Evolutionary conservation across 2,888 invertebrate genomes (phyloP).

Genomic region (Pycnomerus fuliginosus): DNA sequence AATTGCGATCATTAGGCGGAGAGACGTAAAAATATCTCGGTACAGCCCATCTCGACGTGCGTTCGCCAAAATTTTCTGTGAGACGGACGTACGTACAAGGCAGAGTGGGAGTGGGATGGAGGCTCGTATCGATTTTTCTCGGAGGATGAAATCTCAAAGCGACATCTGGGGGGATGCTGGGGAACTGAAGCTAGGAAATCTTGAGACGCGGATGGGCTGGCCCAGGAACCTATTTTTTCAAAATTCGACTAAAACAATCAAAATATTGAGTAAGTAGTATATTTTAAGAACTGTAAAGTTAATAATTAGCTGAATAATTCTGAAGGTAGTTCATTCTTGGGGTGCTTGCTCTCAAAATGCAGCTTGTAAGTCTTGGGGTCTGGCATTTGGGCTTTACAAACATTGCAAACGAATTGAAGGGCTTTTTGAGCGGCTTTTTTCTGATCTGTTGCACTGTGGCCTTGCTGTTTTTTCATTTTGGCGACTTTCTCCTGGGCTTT

Average conservation of each 20-base stretch:
- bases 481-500: background rate
- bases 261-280: no score
- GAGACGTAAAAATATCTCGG: conserved; percentile 50
- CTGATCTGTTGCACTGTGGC: background rate
- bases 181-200: no score
- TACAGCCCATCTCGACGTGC: conserved; percentile 47
- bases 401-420: background rate
- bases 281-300: no score
- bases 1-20: conserved; percentile 44
- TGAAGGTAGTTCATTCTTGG: conserved; percentile 89
- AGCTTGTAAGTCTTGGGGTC: conserved; percentile 99
- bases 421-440: background rate
- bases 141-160: conserved; percentile 30
- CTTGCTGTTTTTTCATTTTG: background rate
- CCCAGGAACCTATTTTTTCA: no score
- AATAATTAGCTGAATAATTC: no score
- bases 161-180: conserved; percentile 47
- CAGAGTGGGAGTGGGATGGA: conserved; percentile 36
- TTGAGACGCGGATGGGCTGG: no score
- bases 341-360: conserved; percentile 99
- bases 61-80: conserved; percentile 41
- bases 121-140: conserved; percentile 47
- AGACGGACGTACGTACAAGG: conserved; percentile 33
- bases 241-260: no score
- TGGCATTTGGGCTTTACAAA: conserved; percentile 91